Conservation (phyloP, 2,888 invertebrate genomes). For the Stramonita haemastoma region DNA sequence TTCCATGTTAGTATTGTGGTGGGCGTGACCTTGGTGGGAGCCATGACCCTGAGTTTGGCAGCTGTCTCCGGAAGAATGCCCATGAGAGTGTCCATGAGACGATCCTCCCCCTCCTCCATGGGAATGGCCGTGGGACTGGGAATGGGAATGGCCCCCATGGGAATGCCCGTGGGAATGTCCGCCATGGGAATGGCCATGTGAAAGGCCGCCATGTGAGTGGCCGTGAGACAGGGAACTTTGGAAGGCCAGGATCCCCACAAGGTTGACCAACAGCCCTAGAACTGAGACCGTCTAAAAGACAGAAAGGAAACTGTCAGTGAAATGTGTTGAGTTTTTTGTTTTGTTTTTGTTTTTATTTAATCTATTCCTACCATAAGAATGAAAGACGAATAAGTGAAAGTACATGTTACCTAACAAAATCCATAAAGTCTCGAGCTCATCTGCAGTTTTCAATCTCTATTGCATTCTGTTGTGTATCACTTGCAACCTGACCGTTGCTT, state of each 20-base stretch:
- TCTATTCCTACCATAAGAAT: too few relatives aligned
- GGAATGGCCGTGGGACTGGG: constrained; percentile 63
- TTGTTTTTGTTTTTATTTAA: too few relatives aligned
- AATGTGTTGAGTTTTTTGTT: too few relatives aligned
- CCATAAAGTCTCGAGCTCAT: too few relatives aligned
- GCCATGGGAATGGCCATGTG: constrained; percentile 73
- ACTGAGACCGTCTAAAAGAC: constrained; percentile 79
- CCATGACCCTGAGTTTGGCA: constrained; percentile 45
- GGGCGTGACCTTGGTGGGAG: constrained; percentile 46
- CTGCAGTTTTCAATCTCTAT: too few relatives aligned
- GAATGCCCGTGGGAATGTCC: constrained; percentile 72
- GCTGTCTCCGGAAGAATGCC: constrained; percentile 41
- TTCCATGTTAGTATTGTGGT: constrained; percentile 80
- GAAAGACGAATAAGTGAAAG: too few relatives aligned
- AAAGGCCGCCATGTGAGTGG: constrained; percentile 73
- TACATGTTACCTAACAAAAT: too few relatives aligned
- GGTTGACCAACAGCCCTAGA: constrained; percentile 80
- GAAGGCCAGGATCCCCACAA: constrained; percentile 81
- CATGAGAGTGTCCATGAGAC: constrained; percentile 50
- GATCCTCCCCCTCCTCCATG: constrained; percentile 49
- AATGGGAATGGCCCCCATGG: constrained; percentile 54
- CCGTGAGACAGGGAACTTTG: constrained; percentile 71
- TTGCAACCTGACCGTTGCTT: too few relatives aligned
- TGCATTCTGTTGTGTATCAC: too few relatives aligned
- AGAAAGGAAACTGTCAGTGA: too few relatives aligned